A percentile compares a stretch with the other conserved stretches of the same genome.
These are phyloP conservation scores for Emmelina monodactyla DNA, from an alignment of 2,888 invertebrate genomes.

Conservation along the genomic window DNA sequence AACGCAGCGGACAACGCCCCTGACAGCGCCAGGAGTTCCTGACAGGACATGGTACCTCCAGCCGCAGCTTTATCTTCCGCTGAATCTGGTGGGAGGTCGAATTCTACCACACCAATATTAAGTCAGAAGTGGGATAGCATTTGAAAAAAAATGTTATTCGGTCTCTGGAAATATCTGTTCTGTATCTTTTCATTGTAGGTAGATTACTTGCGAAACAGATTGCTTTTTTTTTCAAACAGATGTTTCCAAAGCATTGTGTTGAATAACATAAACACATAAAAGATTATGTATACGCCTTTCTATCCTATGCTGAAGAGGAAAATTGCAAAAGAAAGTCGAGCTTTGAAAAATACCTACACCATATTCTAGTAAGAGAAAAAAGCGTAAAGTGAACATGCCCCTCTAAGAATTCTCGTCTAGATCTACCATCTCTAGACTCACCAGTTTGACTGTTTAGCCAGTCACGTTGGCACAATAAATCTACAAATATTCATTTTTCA, in stretches of 20 bases:
- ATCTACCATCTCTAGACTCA: slow-evolving; percentile 60
- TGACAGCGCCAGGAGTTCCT: slow-evolving; percentile 89
- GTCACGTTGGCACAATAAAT: slow-evolving; percentile 64
- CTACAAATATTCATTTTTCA: slow-evolving; percentile 56
- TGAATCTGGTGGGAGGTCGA: slow-evolving; percentile 57
- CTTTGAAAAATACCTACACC: slow-evolving; percentile 15
- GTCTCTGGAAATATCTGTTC: no score
- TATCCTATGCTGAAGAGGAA: slow-evolving; percentile 18
- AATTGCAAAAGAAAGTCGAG: slow-evolving; percentile 20
- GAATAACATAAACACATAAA: slow-evolving; percentile 7
- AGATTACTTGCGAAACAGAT: neutral
- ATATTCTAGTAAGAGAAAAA: slow-evolving; percentile 2
- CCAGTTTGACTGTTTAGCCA: slow-evolving; percentile 63
- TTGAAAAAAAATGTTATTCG: no score
- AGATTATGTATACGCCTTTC: neutral
- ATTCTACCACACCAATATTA: slow-evolving; percentile 42
- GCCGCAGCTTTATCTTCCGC: slow-evolving; percentile 50
- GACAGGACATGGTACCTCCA: slow-evolving; percentile 80
- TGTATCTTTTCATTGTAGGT: no score
- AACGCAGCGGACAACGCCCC: slow-evolving; percentile 91
- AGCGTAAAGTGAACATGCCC: slow-evolving; percentile 32
- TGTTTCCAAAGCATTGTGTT: neutral
- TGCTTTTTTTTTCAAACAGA: neutral
- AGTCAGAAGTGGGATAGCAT: no score
- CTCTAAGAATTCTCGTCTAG: slow-evolving; percentile 48